A percentile compares a stretch with the other conserved stretches of the same genome.
Conservation (phyloP, 2,888 invertebrate species). For the Hypomecis atomaria region DNA sequence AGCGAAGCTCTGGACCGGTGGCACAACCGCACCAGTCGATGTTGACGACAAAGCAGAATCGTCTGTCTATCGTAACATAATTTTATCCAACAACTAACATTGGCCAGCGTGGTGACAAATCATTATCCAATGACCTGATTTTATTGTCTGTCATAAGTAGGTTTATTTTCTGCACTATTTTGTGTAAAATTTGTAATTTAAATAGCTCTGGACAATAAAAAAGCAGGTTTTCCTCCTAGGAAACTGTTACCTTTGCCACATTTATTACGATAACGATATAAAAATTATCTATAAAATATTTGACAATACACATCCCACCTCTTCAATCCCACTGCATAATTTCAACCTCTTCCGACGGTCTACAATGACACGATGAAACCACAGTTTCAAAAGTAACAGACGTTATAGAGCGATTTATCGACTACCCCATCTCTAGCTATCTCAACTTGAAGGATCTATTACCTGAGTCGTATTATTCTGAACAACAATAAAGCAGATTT, state of each 20-base stretch:
- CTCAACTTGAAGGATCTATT: slow-evolving; percentile 33
- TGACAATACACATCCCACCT: neutral
- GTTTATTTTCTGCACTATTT: too few relatives aligned
- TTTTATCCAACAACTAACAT: too few relatives aligned
- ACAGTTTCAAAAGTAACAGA: slow-evolving; percentile 12
- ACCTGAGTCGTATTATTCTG: slow-evolving; percentile 32
- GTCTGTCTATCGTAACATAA: too few relatives aligned
- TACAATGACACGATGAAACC: slow-evolving; percentile 22
- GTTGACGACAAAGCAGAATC: too few relatives aligned
- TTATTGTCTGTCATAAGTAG: too few relatives aligned
- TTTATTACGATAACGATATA: too few relatives aligned
- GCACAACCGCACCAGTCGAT: too few relatives aligned
- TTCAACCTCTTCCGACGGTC: slow-evolving; percentile 12
- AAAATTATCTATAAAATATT: neutral
- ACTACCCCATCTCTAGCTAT: slow-evolving; percentile 31
- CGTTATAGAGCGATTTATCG: slow-evolving; percentile 21
- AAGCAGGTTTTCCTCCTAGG: slow-evolving; percentile 33
- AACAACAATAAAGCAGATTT: slow-evolving; percentile 39
- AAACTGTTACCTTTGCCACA: too few relatives aligned
- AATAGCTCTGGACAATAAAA: slow-evolving; percentile 38
- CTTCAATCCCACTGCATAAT: slow-evolving; percentile 15
- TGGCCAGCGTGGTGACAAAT: too few relatives aligned
- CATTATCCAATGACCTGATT: too few relatives aligned
- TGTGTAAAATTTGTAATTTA: too few relatives aligned
- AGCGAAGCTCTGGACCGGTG: too few relatives aligned